Percentiles rank a stretch among this genome's conserved stretches.
phyloP scores from a whole-genome alignment of 2,113 vertebrate species.

The Syngnathus typhle region DNA sequence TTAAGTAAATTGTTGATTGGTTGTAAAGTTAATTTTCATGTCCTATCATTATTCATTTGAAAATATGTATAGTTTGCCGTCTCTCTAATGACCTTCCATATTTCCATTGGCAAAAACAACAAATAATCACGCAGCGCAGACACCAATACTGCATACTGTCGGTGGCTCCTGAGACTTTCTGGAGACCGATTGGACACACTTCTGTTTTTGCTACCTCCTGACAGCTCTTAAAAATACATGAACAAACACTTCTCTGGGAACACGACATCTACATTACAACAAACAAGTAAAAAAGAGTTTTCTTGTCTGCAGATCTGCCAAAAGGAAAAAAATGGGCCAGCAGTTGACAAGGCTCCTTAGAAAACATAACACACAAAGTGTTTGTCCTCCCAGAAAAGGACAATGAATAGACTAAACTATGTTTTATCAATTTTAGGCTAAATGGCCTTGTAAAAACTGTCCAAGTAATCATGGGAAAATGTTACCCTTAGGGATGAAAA shows the following conservation, averaged over 20 bases:
- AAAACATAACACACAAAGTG: background rate
- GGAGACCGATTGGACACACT: conserved; percentile 62
- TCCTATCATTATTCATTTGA: conserved; percentile 2
- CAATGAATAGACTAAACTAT: background rate
- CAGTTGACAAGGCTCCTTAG: background rate
- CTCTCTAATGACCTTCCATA: background rate
- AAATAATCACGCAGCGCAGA: conserved; percentile 12
- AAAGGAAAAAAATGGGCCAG: background rate
- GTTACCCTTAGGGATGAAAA: background rate
- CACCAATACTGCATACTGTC: conserved; percentile 27
- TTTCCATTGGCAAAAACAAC: background rate
- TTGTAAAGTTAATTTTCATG: conserved; percentile 23
- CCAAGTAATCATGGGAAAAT: background rate
- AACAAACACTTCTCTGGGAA: conserved; percentile 49
- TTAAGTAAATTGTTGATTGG: conserved; percentile 28
- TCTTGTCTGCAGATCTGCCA: conserved; percentile 16
- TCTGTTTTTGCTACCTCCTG: conserved; percentile 34
- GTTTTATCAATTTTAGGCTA: background rate
- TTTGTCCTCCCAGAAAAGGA: background rate
- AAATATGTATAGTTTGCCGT: background rate
- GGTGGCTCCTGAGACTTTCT: conserved; percentile 33
- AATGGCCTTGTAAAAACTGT: background rate
- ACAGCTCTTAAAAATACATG: conserved; percentile 44
- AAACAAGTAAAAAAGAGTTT: conserved; percentile 15
- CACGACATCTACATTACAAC: conserved; percentile 41